These are phyloP conservation scores for Gastrophryne carolinensis DNA, from an alignment of 2,797 vertebrate genomes.

Conservation along the genomic window DNA sequence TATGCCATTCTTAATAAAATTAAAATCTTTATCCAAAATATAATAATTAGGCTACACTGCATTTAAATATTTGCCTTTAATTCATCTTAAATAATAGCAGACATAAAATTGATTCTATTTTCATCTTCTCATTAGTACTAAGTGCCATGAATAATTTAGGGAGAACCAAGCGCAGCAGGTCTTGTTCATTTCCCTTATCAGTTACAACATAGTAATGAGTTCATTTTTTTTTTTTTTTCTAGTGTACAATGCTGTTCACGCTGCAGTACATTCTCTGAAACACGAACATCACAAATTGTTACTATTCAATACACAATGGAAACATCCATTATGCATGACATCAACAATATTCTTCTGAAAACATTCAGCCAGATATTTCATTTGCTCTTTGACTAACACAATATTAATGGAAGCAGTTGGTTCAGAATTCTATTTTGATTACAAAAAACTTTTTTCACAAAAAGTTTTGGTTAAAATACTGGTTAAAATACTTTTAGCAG, in stretches of 20 bases:
- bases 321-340: slow-evolving; percentile 22
- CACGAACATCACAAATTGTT: slow-evolving; percentile 52
- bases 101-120: slow-evolving; percentile 6
- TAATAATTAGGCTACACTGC: not conserved
- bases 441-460: too few species aligned
- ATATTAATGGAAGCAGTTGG: not conserved
- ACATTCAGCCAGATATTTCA: not conserved
- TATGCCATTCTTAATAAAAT: too few species aligned
- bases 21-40: too few species aligned
- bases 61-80: not conserved
- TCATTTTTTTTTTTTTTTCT: slow-evolving; percentile 44
- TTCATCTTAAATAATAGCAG: not conserved
- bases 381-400: not conserved
- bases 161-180: slow-evolving; percentile 27
- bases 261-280: slow-evolving; percentile 41
- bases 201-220: slow-evolving; percentile 52
- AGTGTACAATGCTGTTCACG: not conserved
- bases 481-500: too few species aligned
- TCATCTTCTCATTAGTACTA: slow-evolving; percentile 11
- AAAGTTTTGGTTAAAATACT: too few species aligned
- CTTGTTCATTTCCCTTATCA: slow-evolving; percentile 29
- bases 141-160: slow-evolving; percentile 20
- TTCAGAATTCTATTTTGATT: not conserved
- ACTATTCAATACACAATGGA: slow-evolving; percentile 27
- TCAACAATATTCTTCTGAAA: not conserved